Evolutionary conservation across 2,113 vertebrate genomes (phyloP), one percentile per base, ranked within the genome.

Genomic region (Dipodomys stephensi): DNA sequence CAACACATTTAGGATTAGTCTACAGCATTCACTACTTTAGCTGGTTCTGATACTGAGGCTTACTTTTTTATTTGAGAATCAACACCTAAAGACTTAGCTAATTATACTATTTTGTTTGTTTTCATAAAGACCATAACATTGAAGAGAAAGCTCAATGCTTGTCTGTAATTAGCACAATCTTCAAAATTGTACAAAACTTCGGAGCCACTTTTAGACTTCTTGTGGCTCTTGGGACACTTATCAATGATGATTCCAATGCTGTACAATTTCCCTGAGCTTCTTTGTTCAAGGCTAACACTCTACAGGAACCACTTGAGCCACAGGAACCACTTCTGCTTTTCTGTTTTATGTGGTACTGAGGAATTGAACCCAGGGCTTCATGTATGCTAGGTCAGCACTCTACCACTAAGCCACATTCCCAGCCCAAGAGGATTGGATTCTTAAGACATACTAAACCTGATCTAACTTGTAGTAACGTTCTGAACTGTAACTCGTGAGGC

Each of bases 91-190:
- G 99, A 99, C 96, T 98, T 99, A 83, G 99, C 99, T 98, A 99
- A 32, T 98, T 99, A 91, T 99, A 99, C 98, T 99, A 99, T 88
- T 98, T 99, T 28, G 98, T 98, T 91, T 98, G 98, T 98, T 98
- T 99, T 97, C 98, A 99, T 98, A 98, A 98, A 96, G 98, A 98
- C 94, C 98, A 98, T 64, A 99, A 99, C 90, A 98, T 99, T 81
- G 99, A 99, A 97, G 99, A 99, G 86, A 99, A 99, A 98, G 99
- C 99, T 85, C 99, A 99, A 85, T 99, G 99, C 92, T 98, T 99
- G 76, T 99, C 99, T n/a, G 99, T 99, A 93, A 99, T 99, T 97
- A 99, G 99, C 94, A 98, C 99, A 87, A 97, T 99, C 94, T 98
- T 99, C 95, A 99, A 99, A 98, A 98, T 99, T 71, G 98, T 99